phyloP scores from a whole-genome alignment of 2,888 invertebrate genomes.

The Dynastes maya region DNA sequence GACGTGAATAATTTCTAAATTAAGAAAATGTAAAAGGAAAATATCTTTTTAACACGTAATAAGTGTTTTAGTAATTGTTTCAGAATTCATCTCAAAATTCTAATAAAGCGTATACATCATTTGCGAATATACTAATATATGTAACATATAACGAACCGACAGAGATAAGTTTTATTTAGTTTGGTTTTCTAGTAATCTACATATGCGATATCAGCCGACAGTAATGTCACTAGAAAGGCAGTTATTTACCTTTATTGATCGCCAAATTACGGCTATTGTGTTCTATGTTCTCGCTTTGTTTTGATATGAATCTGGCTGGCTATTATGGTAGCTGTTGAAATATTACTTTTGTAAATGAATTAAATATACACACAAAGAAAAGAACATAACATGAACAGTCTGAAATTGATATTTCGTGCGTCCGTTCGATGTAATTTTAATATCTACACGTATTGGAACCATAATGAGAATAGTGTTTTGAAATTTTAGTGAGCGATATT shows the following conservation, averaged over 20 bases:
- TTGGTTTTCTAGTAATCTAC: not conserved
- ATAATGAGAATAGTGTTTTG: no score
- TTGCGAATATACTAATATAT: not conserved
- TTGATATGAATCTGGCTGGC: not conserved
- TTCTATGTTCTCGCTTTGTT: not conserved
- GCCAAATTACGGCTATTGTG: not conserved
- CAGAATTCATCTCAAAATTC: no score
- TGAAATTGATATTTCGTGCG: no score
- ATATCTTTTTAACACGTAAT: no score
- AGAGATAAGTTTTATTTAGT: not conserved
- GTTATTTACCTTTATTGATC: constrained; percentile 1
- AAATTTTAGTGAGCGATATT: no score
- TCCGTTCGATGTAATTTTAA: no score
- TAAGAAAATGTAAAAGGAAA: no score
- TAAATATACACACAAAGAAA: not conserved
- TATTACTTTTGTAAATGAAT: constrained; percentile 1
- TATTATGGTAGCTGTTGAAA: not conserved
- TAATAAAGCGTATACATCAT: no score
- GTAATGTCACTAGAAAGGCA: not conserved
- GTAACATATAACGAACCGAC: not conserved
- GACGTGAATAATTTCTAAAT: no score
- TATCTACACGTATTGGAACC: no score
- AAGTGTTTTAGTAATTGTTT: no score
- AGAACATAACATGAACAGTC: no score
- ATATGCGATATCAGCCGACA: not conserved